phyloP scores from a whole-genome alignment of 2,113 vertebrate genomes.

The Phylloscopus trochilus region DNA sequence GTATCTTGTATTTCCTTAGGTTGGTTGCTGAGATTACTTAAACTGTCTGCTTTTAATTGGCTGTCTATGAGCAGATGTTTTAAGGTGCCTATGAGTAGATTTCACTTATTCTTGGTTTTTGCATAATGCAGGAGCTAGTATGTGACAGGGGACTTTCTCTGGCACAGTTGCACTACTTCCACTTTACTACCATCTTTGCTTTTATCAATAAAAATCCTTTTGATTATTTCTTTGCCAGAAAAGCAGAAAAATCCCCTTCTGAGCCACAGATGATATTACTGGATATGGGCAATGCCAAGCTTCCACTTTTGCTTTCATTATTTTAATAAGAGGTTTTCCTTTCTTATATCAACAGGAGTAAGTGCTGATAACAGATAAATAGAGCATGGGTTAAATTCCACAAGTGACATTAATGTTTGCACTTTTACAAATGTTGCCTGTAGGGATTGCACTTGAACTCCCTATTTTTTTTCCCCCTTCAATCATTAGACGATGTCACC shows the following conservation, averaged over 20 bases:
- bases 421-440: not conserved
- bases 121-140: not conserved
- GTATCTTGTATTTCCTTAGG: not conserved
- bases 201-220: not conserved
- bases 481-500: not conserved
- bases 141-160: not conserved
- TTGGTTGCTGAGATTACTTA: not conserved
- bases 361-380: not conserved
- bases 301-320: constrained; percentile 12
- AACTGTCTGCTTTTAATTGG: not conserved
- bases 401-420: not conserved
- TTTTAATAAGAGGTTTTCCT: not conserved
- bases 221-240: not conserved
- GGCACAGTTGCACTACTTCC: not conserved
- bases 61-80: not conserved
- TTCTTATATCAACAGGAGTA: not conserved
- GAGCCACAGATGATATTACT: not conserved
- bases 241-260: not conserved
- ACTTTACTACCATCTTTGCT: not conserved
- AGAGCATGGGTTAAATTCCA: not conserved
- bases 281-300: not conserved
- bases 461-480: not conserved
- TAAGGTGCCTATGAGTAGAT: not conserved
- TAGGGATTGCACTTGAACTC: not conserved
- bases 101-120: not conserved